phyloP scores from a whole-genome alignment of 2,888 invertebrate genomes.

The Eumerus sabulonum region DNA sequence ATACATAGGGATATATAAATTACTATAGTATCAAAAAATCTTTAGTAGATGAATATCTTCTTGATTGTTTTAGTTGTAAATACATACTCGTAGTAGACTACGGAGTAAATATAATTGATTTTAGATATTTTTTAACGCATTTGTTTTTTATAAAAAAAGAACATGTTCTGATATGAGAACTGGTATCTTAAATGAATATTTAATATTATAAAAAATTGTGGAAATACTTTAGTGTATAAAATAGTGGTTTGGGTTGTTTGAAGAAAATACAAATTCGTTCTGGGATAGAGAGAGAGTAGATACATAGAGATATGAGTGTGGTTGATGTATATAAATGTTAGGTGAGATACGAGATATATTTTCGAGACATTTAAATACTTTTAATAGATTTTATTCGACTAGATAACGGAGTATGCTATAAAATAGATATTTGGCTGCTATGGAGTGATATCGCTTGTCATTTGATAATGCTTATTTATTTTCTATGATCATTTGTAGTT shows the following conservation, averaged over 20 bases:
- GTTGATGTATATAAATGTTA: not conserved
- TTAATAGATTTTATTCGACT: not conserved
- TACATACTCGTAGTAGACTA: constrained; percentile 36
- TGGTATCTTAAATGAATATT: constrained; percentile 24
- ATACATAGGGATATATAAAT: constrained; percentile 30
- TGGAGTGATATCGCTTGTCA: constrained; percentile 9
- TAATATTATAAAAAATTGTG: not conserved
- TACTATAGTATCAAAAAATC: constrained; percentile 49
- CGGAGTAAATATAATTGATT: constrained; percentile 45
- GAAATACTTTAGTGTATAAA: constrained; percentile 3
- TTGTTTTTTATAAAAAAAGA: not conserved
- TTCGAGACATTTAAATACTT: constrained; percentile 22
- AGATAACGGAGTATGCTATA: constrained; percentile 5
- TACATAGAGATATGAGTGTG: not conserved
- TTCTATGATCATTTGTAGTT: constrained; percentile 94
- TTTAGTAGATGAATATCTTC: constrained; percentile 32
- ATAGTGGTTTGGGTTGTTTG: not conserved
- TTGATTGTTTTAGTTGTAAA: constrained; percentile 57
- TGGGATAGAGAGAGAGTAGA: constrained; percentile 5
- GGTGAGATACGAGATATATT: constrained; percentile 2
- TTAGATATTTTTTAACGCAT: not conserved
- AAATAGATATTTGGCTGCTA: constrained; percentile 19
- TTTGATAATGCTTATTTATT: constrained; percentile 84
- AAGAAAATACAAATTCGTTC: not conserved
- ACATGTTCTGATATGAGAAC: constrained; percentile 41